Conservation (phyloP, 2,113 vertebrate species). For the Rhegmatorhina hoffmannsi region DNA sequence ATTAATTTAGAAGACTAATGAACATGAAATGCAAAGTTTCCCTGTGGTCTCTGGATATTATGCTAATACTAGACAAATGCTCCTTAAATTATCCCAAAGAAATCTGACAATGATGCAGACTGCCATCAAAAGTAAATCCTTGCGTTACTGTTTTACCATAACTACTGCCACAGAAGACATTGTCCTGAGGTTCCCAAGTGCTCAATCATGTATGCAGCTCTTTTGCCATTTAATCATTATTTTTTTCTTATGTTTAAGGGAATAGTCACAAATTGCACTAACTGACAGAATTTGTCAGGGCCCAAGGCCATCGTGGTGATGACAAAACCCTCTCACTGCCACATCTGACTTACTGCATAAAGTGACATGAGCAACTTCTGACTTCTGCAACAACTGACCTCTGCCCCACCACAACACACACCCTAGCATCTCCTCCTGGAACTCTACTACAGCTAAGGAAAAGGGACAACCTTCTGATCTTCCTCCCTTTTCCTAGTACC, state of each 20-base stretch:
- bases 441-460: background rate
- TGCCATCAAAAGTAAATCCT: background rate
- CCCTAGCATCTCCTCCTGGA: background rate
- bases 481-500: background rate
- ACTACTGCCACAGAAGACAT: background rate
- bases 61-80: constrained; percentile 6
- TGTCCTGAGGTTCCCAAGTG: background rate
- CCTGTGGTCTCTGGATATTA: background rate
- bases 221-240: background rate
- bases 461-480: background rate
- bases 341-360: background rate
- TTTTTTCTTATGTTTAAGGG: background rate
- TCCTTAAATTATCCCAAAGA: constrained; percentile 4
- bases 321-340: background rate
- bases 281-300: background rate
- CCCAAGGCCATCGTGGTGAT: background rate
- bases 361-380: background rate
- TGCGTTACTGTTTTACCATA: background rate
- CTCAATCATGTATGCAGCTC: background rate
- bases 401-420: background rate
- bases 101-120: background rate
- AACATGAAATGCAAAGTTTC: constrained; percentile 27
- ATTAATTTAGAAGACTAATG: constrained; percentile 42
- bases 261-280: background rate
- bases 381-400: background rate